Base-by-base conservation (phyloP, 2,888 invertebrate genomes). In the Embidobia sp. region DNA sequence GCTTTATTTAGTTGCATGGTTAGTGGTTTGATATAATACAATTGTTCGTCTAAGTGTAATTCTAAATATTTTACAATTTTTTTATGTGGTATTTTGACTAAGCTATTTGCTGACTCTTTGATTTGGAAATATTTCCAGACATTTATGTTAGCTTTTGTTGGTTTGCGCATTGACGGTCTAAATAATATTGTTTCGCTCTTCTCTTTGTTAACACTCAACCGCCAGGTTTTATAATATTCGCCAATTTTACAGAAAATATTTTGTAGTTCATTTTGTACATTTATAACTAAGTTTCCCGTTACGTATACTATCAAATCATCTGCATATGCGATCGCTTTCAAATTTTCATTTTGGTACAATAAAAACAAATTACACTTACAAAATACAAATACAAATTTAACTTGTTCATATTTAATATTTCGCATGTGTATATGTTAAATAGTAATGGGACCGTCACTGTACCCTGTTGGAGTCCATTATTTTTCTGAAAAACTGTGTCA, bases 141-240 rank as follows among this genome's bases (percentile, higher is more conserved):
- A 4, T n/a, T n/a, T n/a, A n/a, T n/a, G n/a, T n/a, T n/a, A n/a
- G n/a, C n/a, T n/a, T n/a, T n/a, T n/a, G n/a, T n/a, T n/a, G n/a
- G n/a, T n/a, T n/a, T n/a, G n/a, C n/a, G n/a, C 11, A 72, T 51
- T 19, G 29, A 16, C 4, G 63, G 63, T 0, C 73, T 51, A 19
- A 79, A 79, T 0, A 80, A n/a, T 0, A 82, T 79, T 0, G 64
- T 61, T 67, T 82, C 81, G 8, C 79, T 77, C 26, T 81, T 82
- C 0, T 18, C 2, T 0, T 40, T 10, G 4, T 79, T 81, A 2
- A 80, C 59, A 46, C 51, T 69, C 0, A 80, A n/a, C n/a, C n/a
- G n/a, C n/a, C n/a, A n/a, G n/a, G 37, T 31, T 1, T 33, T 33
- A 2, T 42, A 79, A 11, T 55, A 67, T 0, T 42, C n/a, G 0